Conservation (phyloP, 2,888 invertebrate species). For the Rhabditoides inermis region DNA sequence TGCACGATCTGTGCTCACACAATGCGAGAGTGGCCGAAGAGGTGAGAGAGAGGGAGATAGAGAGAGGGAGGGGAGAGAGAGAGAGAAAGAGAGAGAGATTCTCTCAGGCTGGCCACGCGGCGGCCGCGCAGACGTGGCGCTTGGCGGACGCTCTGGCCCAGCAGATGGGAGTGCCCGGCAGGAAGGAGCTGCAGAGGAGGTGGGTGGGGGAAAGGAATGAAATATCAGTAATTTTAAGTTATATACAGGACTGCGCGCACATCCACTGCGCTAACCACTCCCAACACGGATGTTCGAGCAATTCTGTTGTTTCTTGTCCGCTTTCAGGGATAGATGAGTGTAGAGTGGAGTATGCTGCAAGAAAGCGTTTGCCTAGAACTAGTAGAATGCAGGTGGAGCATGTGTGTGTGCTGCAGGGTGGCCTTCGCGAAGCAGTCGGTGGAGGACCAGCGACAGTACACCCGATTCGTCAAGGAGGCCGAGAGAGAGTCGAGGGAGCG, state of each 20-base stretch:
- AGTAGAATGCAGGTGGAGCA: too few relatives aligned
- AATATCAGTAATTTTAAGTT: too few relatives aligned
- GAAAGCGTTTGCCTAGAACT: too few relatives aligned
- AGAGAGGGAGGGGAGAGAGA: background rate
- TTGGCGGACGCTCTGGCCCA: conserved; percentile 14
- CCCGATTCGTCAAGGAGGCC: too few relatives aligned
- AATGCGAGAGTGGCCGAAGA: conserved; percentile 19
- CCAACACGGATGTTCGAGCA: background rate
- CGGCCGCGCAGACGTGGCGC: conserved; percentile 19
- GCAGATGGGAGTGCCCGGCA: conserved; percentile 6
- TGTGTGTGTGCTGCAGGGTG: too few relatives aligned
- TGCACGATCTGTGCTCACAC: conserved; percentile 4
- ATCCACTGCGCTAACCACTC: too few relatives aligned
- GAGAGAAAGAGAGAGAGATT: background rate
- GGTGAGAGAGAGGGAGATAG: conserved; percentile 3
- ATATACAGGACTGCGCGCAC: too few relatives aligned
- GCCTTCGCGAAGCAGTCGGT: too few relatives aligned
- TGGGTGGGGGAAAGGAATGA: background rate
- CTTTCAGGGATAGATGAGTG: too few relatives aligned
- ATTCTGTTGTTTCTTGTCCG: background rate
- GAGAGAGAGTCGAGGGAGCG: too few relatives aligned
- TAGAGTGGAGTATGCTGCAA: too few relatives aligned
- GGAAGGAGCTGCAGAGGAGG: background rate
- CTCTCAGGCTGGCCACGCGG: background rate
- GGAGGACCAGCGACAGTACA: too few relatives aligned